phyloP scores from a whole-genome alignment of 2,113 vertebrate genomes.

The Istiophorus platypterus region DNA sequence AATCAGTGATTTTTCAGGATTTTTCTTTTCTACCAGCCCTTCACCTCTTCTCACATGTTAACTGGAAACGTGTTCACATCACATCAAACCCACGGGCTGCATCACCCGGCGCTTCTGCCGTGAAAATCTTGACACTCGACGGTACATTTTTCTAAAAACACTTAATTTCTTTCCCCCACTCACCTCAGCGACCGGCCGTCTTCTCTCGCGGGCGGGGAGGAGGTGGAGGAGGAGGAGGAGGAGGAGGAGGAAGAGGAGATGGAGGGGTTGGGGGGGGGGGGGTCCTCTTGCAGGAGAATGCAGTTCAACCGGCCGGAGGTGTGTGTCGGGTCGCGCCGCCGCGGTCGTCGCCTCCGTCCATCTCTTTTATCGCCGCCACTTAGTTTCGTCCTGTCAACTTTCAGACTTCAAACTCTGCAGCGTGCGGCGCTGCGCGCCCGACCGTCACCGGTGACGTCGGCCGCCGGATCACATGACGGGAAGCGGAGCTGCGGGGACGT shows the following conservation, averaged over 20 bases:
- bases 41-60: no score
- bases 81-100: background rate
- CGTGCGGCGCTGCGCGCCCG: slow-evolving; percentile 28
- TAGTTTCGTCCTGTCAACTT: background rate
- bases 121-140: background rate
- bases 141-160: slow-evolving; percentile 11
- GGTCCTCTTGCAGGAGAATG: background rate
- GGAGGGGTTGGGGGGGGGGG: no score
- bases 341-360: slow-evolving; percentile 37
- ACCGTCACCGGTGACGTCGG: slow-evolving; percentile 67
- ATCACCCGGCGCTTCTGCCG: background rate
- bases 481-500: slow-evolving; percentile 48
- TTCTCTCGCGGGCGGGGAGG: background rate
- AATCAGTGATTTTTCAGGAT: background rate
- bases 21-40: background rate
- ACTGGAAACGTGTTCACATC: background rate
- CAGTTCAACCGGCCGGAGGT: background rate
- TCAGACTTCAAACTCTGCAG: slow-evolving; percentile 81
- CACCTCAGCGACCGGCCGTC: slow-evolving; percentile 34
- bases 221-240: no score
- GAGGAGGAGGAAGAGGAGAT: no score
- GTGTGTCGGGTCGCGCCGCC: slow-evolving; percentile 44
- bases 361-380: slow-evolving; percentile 61
- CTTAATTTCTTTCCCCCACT: slow-evolving; percentile 42
- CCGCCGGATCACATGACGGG: slow-evolving; percentile 67